A percentile compares a stretch with the other conserved stretches of the same genome.
These are phyloP conservation scores for Periplaneta americana DNA, from an alignment of 1,140 invertebrate genomes.

Conservation along the genomic window DNA sequence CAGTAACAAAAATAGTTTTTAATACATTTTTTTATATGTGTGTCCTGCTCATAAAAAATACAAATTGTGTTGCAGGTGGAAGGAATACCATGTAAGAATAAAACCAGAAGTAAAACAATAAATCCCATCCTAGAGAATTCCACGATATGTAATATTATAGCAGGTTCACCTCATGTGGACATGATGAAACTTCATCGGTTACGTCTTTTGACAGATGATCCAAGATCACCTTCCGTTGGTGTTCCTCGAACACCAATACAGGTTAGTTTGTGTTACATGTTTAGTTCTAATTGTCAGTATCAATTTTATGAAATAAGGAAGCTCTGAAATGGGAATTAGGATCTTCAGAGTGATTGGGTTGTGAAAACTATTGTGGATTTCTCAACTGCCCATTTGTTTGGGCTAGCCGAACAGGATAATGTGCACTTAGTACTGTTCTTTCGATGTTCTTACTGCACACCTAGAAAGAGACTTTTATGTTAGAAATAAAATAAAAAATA, in stretches of 20 bases:
- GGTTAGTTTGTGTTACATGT: background rate
- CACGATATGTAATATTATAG: background rate
- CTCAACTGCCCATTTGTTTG: no score
- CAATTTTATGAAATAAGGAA: no score
- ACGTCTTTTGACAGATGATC: background rate
- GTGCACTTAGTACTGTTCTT: no score
- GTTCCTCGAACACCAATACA: conserved; percentile 1
- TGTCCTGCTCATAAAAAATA: background rate
- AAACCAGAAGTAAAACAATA: background rate
- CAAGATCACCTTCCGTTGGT: conserved; percentile 2
- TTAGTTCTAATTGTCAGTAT: background rate
- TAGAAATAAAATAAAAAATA: no score
- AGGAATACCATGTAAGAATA: background rate
- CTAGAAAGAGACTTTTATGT: no score
- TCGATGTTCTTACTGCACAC: no score
- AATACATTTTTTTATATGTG: background rate
- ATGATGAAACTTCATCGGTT: background rate
- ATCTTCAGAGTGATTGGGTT: no score
- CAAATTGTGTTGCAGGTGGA: background rate
- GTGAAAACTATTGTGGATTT: no score
- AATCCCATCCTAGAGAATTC: background rate
- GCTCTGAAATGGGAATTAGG: no score
- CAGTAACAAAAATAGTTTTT: no score
- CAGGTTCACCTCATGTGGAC: background rate
- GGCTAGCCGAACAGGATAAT: no score